phyloP scores from a whole-genome alignment of 2,888 invertebrate genomes.

The Salpingus planirostris region DNA sequence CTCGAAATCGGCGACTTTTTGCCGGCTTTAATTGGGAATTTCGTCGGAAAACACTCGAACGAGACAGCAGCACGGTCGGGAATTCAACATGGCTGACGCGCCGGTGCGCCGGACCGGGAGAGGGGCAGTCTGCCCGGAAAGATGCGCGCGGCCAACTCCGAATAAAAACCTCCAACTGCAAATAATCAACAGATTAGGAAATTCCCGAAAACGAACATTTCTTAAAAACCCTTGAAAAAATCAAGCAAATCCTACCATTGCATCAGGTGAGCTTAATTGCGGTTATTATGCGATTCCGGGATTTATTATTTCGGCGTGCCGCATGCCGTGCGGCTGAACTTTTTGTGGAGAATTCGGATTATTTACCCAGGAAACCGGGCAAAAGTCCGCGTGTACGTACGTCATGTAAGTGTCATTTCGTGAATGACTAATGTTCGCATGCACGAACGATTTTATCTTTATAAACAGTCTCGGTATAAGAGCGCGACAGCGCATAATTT shows the following conservation, averaged over 20 bases:
- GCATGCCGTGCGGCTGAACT: slow-evolving; percentile 1
- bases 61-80: slow-evolving; percentile 34
- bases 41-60: slow-evolving; percentile 14
- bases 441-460: slow-evolving; percentile 29
- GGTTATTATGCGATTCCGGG: background rate
- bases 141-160: no score
- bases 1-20: slow-evolving; percentile 7
- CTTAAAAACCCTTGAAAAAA: no score
- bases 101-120: slow-evolving; percentile 16
- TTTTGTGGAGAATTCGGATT: slow-evolving; percentile 2
- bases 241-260: no score
- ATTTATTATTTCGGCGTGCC: background rate
- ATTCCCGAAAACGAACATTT: no score
- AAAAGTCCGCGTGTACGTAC: slow-evolving; percentile 23
- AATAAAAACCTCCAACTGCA: no score
- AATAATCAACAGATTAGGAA: no score
- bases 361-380: slow-evolving; percentile 14
- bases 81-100: slow-evolving; percentile 38
- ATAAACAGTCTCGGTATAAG: slow-evolving; percentile 21
- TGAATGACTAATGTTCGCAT: slow-evolving; percentile 30
- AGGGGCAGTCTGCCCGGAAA: slow-evolving; percentile 4
- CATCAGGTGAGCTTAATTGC: no score
- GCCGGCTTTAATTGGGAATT: slow-evolving; percentile 12
- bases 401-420: slow-evolving; percentile 31
- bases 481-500: slow-evolving; percentile 23